phyloP scores from a whole-genome alignment of 2,888 invertebrate species.

The Epirrhoe tristata region DNA sequence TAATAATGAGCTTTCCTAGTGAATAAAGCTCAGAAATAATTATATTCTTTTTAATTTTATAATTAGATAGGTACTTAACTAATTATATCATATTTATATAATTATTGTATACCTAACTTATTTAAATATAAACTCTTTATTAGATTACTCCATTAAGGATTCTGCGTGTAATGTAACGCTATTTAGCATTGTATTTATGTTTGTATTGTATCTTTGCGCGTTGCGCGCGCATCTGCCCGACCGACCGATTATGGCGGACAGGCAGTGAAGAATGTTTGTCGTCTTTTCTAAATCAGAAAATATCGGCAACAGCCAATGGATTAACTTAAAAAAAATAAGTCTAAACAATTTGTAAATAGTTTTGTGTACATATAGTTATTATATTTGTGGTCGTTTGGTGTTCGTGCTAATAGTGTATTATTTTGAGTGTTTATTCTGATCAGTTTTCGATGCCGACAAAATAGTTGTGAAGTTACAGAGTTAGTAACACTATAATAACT shows the following conservation, averaged over 20 bases:
- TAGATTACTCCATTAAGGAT: too few species aligned
- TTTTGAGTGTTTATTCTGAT: slow-evolving; percentile 86
- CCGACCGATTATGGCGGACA: slow-evolving; percentile 85
- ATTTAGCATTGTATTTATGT: slow-evolving; percentile 66
- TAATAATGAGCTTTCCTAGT: too few species aligned
- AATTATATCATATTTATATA: too few species aligned
- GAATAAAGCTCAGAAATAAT: too few species aligned
- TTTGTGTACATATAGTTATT: slow-evolving; percentile 90
- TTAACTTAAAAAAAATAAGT: slow-evolving; percentile 86
- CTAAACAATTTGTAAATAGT: slow-evolving; percentile 89
- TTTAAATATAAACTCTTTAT: too few species aligned
- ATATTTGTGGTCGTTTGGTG: slow-evolving; percentile 88
- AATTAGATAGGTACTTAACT: too few species aligned
- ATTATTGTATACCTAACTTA: too few species aligned
- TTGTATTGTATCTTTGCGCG: slow-evolving; percentile 81
- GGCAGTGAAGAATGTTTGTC: slow-evolving; percentile 83
- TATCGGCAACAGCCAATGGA: slow-evolving; percentile 89
- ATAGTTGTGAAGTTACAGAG: slow-evolving; percentile 67
- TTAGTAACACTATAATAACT: slow-evolving; percentile 77
- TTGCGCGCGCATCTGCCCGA: slow-evolving; percentile 84
- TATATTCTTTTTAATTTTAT: too few species aligned
- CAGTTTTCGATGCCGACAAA: slow-evolving; percentile 87
- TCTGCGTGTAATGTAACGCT: slow-evolving; percentile 38
- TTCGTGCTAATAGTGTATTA: slow-evolving; percentile 86
- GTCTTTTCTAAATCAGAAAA: slow-evolving; percentile 85